Conservation (phyloP, 2,797 vertebrate species). For the Cryptoprocta ferox region DNA sequence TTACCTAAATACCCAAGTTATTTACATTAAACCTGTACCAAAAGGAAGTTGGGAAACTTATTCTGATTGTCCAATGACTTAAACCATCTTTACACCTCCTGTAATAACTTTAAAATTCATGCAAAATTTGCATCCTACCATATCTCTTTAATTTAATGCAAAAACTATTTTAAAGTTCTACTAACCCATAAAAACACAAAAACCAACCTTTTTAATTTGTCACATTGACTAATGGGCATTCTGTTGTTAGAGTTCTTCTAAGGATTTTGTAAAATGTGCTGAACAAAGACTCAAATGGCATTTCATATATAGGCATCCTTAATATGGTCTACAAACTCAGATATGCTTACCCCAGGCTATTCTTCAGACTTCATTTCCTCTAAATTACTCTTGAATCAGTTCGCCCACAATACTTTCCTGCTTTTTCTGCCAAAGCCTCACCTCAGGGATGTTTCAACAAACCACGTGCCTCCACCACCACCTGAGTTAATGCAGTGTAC, state of each 20-base stretch:
- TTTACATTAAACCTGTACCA: neutral
- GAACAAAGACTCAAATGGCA: neutral
- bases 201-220: neutral
- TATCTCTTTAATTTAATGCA: neutral
- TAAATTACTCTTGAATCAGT: neutral
- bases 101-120: neutral
- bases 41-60: neutral
- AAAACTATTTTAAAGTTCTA: neutral
- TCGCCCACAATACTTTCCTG: neutral
- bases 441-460: neutral
- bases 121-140: neutral
- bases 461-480: fast-evolving
- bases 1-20: neutral
- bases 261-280: neutral
- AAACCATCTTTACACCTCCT: neutral
- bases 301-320: neutral
- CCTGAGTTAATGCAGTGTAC: neutral
- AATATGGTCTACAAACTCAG: neutral
- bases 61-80: neutral
- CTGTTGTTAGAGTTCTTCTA: neutral
- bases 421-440: neutral
- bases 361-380: neutral
- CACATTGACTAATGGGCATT: neutral
- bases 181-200: neutral
- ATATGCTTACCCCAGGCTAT: neutral